Percentiles rank a stretch among this genome's conserved stretches.
Conservation (phyloP, 2,113 vertebrate species). For the Actinemys pallida region DNA sequence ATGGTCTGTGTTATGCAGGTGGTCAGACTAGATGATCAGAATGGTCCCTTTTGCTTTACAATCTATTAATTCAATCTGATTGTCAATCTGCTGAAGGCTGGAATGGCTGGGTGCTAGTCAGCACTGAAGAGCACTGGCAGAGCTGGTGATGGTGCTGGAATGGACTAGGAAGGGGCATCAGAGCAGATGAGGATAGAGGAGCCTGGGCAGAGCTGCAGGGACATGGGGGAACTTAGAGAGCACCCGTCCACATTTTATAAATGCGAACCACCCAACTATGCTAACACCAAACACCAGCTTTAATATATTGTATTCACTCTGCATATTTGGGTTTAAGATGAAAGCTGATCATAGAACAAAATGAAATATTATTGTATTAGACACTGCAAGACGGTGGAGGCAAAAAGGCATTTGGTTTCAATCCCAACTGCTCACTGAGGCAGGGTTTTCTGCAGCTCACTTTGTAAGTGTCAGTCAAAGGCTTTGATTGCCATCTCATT, state of each 20-base stretch:
- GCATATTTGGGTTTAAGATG: not conserved
- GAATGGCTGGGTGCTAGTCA: accelerated
- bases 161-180: not conserved
- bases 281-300: not conserved
- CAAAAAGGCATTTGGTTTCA: conserved; percentile 30
- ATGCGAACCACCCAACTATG: not conserved
- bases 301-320: not conserved
- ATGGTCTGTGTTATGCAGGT: not conserved
- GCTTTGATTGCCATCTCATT: not conserved
- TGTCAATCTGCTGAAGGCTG: not conserved
- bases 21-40: not conserved
- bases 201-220: not conserved
- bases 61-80: not conserved
- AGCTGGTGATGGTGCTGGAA: accelerated
- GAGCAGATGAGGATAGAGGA: not conserved
- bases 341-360: not conserved
- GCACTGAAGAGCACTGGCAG: not conserved
- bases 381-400: not conserved
- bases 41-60: not conserved
- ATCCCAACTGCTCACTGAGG: not conserved
- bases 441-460: not conserved
- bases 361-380: conserved; percentile 14
- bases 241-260: not conserved
- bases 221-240: not conserved
- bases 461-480: conserved; percentile 40